These are phyloP conservation scores for Drosophila demipolita DNA, from an alignment of 2,888 invertebrate genomes.

Conservation along the genomic window DNA sequence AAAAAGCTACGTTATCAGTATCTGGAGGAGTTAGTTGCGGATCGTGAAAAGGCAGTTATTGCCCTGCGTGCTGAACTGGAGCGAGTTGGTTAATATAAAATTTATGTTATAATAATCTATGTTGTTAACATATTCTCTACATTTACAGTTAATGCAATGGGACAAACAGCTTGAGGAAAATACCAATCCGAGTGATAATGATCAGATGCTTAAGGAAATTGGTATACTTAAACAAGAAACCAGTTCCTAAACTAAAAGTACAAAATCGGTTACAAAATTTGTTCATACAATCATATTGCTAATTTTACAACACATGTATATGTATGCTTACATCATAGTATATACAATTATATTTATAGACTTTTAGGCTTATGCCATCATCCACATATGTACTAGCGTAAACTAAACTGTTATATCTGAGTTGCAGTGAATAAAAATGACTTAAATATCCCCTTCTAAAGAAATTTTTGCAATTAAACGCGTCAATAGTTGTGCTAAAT, in stretches of 20 bases:
- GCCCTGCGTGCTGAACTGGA: slow-evolving; percentile 95
- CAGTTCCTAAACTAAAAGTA: slow-evolving; percentile 30
- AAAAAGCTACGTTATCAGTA: slow-evolving; percentile 99
- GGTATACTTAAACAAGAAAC: slow-evolving; percentile 90
- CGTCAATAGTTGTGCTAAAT: neutral
- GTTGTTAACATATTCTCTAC: slow-evolving; percentile 16
- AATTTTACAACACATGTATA: neutral
- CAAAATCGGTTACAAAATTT: slow-evolving; percentile 15
- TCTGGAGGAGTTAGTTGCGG: slow-evolving; percentile 96
- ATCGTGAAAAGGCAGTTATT: slow-evolving; percentile 96
- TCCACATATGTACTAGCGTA: neutral
- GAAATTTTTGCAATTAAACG: neutral
- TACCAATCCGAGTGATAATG: slow-evolving; percentile 91
- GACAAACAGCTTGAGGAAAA: slow-evolving; percentile 93
- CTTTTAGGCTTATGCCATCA: neutral
- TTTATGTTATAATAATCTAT: neutral
- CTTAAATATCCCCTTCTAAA: too few relatives aligned
- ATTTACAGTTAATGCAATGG: slow-evolving; percentile 91
- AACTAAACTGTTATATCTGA: neutral
- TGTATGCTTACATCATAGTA: neutral
- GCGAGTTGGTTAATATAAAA: slow-evolving; percentile 87
- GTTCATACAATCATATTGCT: slow-evolving; percentile 3
- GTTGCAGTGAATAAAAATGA: neutral
- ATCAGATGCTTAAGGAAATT: slow-evolving; percentile 90
- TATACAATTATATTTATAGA: neutral